A percentile compares a stretch with the other conserved stretches of the same genome.
Evolutionary conservation across 2,797 vertebrate species (phyloP).

Genomic region (Rhinoraja longicauda): DNA sequence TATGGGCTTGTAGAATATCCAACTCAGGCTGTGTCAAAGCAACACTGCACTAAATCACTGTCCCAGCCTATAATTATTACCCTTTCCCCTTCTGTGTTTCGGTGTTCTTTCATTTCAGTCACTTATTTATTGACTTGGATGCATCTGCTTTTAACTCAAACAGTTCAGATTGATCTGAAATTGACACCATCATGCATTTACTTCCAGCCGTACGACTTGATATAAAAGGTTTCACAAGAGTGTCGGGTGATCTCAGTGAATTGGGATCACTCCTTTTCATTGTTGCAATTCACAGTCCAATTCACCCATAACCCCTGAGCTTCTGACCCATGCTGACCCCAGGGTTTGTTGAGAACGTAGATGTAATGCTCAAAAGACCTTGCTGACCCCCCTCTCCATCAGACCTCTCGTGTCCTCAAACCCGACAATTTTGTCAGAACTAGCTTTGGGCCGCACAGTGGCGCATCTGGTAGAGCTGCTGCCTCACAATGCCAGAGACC

Average conservation of each 20-base stretch:
- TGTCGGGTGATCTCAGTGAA: neutral
- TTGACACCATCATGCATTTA: neutral
- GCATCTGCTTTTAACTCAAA: neutral
- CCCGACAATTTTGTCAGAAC: neutral
- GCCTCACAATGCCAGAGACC: no score
- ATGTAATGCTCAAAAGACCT: neutral
- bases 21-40: neutral
- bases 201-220: neutral
- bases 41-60: neutral
- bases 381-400: neutral
- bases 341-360: neutral
- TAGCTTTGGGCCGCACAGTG: neutral
- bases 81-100: neutral
- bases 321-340: neutral
- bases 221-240: neutral
- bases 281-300: neutral
- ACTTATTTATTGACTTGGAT: neutral
- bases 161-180: neutral
- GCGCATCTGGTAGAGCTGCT: no score
- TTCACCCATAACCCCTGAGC: neutral
- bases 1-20: neutral
- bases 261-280: neutral
- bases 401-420: neutral
- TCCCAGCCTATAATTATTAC: neutral
- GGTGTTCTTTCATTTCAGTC: neutral